phyloP scores from a whole-genome alignment of 2,797 vertebrate species.

The Selene dorsalis region DNA sequence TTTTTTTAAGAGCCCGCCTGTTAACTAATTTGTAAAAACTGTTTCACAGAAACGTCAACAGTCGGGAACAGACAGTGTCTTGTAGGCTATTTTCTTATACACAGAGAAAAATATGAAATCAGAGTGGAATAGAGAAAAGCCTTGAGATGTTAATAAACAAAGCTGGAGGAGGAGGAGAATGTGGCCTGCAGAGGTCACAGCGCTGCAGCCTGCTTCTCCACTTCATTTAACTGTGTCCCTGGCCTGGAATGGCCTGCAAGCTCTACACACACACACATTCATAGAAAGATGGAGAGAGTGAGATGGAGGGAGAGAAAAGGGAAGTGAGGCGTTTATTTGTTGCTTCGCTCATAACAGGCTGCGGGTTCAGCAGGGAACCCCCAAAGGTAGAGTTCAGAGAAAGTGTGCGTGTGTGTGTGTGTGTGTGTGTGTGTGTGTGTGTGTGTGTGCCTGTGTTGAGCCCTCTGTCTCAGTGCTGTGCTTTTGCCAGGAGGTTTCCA shows the following conservation, averaged over 20 bases:
- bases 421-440: conserved; percentile 31
- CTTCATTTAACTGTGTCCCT: conserved; percentile 76
- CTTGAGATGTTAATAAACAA: conserved; percentile 82
- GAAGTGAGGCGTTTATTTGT: conserved; percentile 82
- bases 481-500: conserved; percentile 75
- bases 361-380: conserved; percentile 74
- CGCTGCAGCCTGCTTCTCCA: conserved; percentile 71
- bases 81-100: conserved; percentile 77
- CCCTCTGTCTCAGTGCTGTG: conserved; percentile 52
- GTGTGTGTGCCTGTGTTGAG: conserved; percentile 43
- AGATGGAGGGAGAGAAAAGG: conserved; percentile 69
- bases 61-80: conserved; percentile 77
- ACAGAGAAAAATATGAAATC: conserved; percentile 74
- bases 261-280: conserved; percentile 46
- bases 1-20: conserved; percentile 78
- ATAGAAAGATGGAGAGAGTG: conserved; percentile 59
- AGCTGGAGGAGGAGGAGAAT: conserved; percentile 73
- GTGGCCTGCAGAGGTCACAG: conserved; percentile 76
- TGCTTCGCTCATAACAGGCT: conserved; percentile 77
- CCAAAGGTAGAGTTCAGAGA: conserved; percentile 79
- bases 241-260: conserved; percentile 71
- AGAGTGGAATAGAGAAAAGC: conserved; percentile 75
- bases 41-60: conserved; percentile 77
- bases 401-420: conserved; percentile 28
- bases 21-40: conserved; percentile 86